Conservation (phyloP, 2,113 vertebrate species). For the Callocephalon fimbriatum region DNA sequence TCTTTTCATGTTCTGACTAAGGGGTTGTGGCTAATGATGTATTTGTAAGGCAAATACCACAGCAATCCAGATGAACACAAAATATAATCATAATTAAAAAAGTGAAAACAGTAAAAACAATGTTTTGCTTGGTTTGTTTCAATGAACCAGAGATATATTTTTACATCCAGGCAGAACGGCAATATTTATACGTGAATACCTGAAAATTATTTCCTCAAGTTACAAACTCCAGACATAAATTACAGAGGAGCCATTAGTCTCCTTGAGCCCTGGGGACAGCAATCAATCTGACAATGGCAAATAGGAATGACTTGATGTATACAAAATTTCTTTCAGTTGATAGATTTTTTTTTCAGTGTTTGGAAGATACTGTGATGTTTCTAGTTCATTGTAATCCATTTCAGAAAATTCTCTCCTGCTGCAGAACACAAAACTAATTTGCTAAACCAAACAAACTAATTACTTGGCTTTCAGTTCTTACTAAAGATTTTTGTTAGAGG, state of each 20-base stretch:
- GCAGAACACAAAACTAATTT: neutral
- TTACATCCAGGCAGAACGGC: neutral
- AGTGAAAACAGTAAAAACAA: neutral
- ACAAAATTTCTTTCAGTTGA: neutral
- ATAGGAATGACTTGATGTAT: neutral
- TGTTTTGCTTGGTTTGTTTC: neutral
- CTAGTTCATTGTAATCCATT: neutral
- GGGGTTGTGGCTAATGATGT: neutral
- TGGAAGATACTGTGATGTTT: neutral
- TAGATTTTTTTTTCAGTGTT: neutral
- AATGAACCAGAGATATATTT: neutral
- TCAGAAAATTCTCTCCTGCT: neutral
- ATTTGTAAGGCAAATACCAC: neutral
- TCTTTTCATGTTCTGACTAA: slow-evolving; percentile 32
- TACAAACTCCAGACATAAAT: neutral
- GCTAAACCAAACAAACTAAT: neutral
- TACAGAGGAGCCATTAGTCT: neutral
- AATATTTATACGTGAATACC: neutral
- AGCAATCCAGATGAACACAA: neutral
- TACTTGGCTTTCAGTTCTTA: neutral
- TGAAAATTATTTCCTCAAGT: neutral
- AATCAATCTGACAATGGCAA: neutral
- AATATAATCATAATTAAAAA: neutral
- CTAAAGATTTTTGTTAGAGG: neutral
- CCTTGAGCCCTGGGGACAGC: neutral